Evolutionary conservation across 2,113 vertebrate genomes (phyloP).

Genomic region (Bujurquina vittata): DNA sequence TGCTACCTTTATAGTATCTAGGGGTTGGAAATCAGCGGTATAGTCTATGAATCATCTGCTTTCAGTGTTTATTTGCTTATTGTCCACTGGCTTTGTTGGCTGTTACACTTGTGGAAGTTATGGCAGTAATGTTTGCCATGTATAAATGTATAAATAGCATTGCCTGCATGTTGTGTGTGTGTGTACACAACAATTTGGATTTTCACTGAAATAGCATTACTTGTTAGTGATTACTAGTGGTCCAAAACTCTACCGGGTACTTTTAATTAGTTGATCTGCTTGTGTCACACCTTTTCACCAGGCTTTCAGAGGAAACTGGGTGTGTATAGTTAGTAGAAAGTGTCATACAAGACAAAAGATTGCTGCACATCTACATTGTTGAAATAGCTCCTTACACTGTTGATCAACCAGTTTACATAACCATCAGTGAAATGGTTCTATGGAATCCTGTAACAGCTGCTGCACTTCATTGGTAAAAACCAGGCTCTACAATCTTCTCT

Average conservation of each 20-base stretch:
- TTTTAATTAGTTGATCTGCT: neutral
- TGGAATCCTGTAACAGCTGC: neutral
- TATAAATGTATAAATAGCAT: no score
- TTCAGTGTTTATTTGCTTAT: no score
- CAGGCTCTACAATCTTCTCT: neutral
- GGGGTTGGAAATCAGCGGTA: no score
- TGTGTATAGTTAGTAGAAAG: neutral
- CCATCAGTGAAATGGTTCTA: neutral
- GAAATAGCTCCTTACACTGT: neutral
- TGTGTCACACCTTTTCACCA: slow-evolving; percentile 11
- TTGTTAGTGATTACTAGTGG: no score
- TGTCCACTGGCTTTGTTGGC: no score
- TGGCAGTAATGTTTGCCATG: no score
- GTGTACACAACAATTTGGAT: no score
- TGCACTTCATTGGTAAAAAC: neutral
- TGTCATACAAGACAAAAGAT: neutral
- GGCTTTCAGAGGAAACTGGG: neutral
- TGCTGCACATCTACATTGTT: slow-evolving; percentile 13
- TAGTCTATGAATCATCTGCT: no score
- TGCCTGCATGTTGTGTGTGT: no score
- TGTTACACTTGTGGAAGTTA: no score
- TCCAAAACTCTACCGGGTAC: neutral
- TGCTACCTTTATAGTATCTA: no score
- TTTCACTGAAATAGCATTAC: no score
- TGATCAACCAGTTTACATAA: slow-evolving; percentile 19